phyloP scores from a whole-genome alignment of 1,140 invertebrate genomes.

The Drosophila quadrilineata region DNA sequence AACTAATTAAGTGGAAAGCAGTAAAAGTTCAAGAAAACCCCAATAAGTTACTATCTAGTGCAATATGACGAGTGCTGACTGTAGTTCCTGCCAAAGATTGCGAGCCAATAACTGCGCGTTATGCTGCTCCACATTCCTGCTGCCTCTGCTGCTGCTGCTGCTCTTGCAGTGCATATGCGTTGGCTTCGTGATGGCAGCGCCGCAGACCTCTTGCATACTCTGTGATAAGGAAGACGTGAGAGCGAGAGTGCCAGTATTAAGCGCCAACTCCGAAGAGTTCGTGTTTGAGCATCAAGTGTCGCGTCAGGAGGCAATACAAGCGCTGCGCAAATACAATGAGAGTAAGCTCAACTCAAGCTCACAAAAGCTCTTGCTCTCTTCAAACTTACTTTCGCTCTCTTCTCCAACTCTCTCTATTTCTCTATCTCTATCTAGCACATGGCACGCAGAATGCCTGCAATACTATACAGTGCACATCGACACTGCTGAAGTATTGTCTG shows the following conservation, averaged over 20 bases:
- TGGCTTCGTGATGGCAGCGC: conserved; percentile 35
- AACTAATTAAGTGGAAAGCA: conserved; percentile 46
- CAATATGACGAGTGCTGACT: conserved; percentile 4
- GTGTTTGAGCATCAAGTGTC: conserved; percentile 76
- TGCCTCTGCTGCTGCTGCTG: conserved; percentile 10
- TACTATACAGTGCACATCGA: conserved; percentile 81
- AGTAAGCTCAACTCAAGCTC: too few species aligned
- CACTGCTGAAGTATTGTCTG: conserved; percentile 84
- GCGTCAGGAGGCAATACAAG: conserved; percentile 59
- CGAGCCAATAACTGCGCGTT: background rate
- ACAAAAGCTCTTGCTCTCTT: background rate
- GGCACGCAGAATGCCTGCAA: conserved; percentile 50
- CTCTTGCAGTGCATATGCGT: conserved; percentile 25
- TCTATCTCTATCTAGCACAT: conserved; percentile 19
- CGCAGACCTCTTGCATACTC: conserved; percentile 64
- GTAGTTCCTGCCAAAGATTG: conserved; percentile 26
- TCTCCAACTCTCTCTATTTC: background rate
- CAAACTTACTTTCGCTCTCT: background rate
- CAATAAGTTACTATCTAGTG: background rate
- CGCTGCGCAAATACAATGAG: conserved; percentile 60
- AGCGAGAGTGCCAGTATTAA: conserved; percentile 22
- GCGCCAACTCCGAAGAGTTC: conserved; percentile 58
- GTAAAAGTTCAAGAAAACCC: conserved; percentile 9
- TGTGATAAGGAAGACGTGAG: conserved; percentile 68
- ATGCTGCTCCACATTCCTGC: conserved; percentile 33